These are phyloP conservation scores for Spilogale gracilis DNA, from an alignment of 2,113 vertebrate genomes.

Conservation along the genomic window DNA sequence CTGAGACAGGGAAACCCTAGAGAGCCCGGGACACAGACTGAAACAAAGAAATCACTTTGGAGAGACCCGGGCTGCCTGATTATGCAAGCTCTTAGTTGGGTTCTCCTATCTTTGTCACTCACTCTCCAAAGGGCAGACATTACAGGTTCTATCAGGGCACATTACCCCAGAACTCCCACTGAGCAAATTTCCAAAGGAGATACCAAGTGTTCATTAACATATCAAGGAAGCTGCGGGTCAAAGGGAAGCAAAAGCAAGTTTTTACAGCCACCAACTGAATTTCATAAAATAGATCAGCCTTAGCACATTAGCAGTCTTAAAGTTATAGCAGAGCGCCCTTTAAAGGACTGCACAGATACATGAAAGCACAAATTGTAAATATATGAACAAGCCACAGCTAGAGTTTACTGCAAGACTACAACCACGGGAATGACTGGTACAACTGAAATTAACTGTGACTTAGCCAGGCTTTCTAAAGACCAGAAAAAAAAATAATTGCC, in stretches of 20 bases:
- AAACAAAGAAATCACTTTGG: neutral
- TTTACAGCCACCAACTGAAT: neutral
- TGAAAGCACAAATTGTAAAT: neutral
- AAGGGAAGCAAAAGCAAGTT: neutral
- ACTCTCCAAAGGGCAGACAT: neutral
- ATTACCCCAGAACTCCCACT: slow-evolving; percentile 22
- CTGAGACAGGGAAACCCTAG: neutral
- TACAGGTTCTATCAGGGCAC: neutral
- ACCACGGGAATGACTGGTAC: neutral
- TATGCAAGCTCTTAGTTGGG: neutral
- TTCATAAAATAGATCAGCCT: neutral
- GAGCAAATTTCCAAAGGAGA: neutral
- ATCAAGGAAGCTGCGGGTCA: neutral
- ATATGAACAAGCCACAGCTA: neutral
- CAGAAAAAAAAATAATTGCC: neutral
- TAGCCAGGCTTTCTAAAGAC: slow-evolving; percentile 46
- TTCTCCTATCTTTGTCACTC: slow-evolving; percentile 9
- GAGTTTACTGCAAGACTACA: neutral
- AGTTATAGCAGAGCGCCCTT: neutral
- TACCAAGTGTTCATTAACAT: slow-evolving; percentile 41
- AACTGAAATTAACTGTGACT: slow-evolving; percentile 45
- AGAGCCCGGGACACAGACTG: fast-evolving
- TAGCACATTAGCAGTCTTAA: neutral
- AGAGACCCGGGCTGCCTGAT: neutral
- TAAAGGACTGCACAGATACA: neutral